Evolutionary conservation across 1,140 invertebrate genomes (phyloP).

Genomic region (Pseudomyrmex flavicornis): DNA sequence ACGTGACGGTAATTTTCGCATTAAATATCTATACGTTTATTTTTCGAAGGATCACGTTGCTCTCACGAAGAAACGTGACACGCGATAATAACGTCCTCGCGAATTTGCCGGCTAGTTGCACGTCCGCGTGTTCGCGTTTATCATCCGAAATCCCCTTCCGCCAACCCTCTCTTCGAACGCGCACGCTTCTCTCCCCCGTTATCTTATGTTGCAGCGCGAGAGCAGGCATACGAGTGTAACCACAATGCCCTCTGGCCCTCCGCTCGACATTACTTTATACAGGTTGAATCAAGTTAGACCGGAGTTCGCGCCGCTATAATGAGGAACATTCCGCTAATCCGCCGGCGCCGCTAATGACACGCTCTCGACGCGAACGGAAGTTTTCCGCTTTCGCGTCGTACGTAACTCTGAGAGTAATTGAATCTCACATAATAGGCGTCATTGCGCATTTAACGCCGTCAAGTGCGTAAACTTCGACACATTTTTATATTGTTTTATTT

Average conservation of each 20-base stretch:
- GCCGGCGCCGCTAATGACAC: slow-evolving; percentile 27
- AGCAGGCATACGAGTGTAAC: slow-evolving; percentile 32
- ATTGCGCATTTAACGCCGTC: background rate
- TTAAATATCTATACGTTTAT: background rate
- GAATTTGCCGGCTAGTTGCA: background rate
- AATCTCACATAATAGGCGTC: slow-evolving; percentile 13
- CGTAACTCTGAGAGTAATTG: background rate
- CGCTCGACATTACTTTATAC: slow-evolving; percentile 54
- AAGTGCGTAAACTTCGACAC: background rate
- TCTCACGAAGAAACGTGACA: background rate
- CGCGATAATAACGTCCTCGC: background rate
- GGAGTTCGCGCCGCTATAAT: slow-evolving; percentile 42
- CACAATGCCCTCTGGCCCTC: slow-evolving; percentile 37
- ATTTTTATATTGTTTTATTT: slow-evolving; percentile 5
- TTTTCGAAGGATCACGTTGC: background rate
- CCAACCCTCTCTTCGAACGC: background rate
- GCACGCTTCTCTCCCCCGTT: background rate
- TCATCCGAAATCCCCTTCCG: slow-evolving; percentile 28
- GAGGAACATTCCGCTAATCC: slow-evolving; percentile 57
- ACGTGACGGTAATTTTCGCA: background rate
- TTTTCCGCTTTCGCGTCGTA: slow-evolving; percentile 52
- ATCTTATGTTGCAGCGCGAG: slow-evolving; percentile 23
- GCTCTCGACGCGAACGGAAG: background rate
- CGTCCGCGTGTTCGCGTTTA: slow-evolving; percentile 30
- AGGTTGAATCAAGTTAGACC: slow-evolving; percentile 62